Evolutionary conservation across 2,888 invertebrate genomes (phyloP), one percentile per base, ranked within the genome.

Genomic region (Eristalinus sepulchralis): DNA sequence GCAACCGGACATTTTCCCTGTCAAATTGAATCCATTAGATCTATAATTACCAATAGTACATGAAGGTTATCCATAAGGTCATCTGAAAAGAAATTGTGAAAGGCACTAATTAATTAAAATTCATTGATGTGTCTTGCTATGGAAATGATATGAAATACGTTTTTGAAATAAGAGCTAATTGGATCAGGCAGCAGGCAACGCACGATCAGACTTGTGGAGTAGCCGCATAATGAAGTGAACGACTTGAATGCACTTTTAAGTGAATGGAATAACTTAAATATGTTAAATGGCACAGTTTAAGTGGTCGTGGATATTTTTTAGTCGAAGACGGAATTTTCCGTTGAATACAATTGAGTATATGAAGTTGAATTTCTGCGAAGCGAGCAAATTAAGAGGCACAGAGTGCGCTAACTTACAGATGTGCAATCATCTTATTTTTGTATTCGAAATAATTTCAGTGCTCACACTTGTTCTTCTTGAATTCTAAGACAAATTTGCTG

Each of bases 31-130:
- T n/a, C 47, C 47, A 47, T 17, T 47, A 47, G 47, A 47, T 47
- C 47, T 17, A 82, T 77, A 86, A 71, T 86, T 86, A 86, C 85
- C 82, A 82, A 55, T 62, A 70, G 47, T 47, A 47, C 33, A 57
- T 47, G 9, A 59, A 20, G 63, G 64, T 75, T 86, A 83, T 86
- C 86, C 86, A 60, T 60, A 13, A 47, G 64, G 24, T 27, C 33
- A 47, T 73, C 80, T 80, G 80, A 62, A 80, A 80, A 47, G 63
- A 78, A 63, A 78, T 63, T 60, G 47, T 27, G 39, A 70, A 36
- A 71, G 17, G 3, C 34, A 59, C 24, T 11, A 71, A 67, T 80
- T 72, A 72, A 24, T 80, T 72, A n/a, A 31, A 64, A 34, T 64
- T 22, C 34, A 34, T 64, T 27, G 57, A 11, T 13, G 24, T 24